Evolutionary conservation across 2,797 vertebrate species (phyloP).

Genomic region (Cyclopterus lumpus): DNA sequence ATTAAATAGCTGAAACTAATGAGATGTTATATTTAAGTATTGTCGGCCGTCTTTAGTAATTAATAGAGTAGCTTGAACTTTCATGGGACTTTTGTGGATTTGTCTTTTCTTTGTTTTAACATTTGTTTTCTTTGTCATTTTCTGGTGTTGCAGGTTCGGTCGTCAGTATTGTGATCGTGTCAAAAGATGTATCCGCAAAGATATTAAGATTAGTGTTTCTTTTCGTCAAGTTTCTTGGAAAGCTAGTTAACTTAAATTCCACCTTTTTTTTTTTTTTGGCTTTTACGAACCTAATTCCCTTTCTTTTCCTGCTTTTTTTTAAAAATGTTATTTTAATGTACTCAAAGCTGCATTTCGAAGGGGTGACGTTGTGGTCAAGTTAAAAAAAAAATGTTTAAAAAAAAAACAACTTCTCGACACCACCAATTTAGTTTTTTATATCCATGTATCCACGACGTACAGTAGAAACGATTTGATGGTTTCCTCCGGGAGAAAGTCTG

Average conservation of each 20-base stretch:
- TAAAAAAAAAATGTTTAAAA: neutral
- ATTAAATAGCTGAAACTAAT: slow-evolving; percentile 29
- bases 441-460: slow-evolving; percentile 21
- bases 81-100: slow-evolving; percentile 31
- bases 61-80: slow-evolving; percentile 38
- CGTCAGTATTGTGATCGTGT: slow-evolving; percentile 19
- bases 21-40: slow-evolving; percentile 55
- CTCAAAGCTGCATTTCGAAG: slow-evolving; percentile 27
- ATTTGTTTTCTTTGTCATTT: slow-evolving; percentile 26
- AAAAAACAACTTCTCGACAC: slow-evolving; percentile 35
- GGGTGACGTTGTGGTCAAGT: slow-evolving; percentile 28
- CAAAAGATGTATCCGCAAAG: slow-evolving; percentile 21
- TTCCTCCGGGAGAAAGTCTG: slow-evolving; percentile 1
- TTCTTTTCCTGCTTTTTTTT: neutral
- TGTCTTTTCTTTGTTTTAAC: slow-evolving; percentile 8
- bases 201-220: neutral
- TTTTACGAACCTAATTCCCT: slow-evolving; percentile 27
- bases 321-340: neutral
- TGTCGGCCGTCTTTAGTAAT: slow-evolving; percentile 36
- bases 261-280: too few species aligned
- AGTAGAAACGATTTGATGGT: neutral
- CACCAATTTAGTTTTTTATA: slow-evolving; percentile 57
- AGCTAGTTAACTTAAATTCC: slow-evolving; percentile 26
- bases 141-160: slow-evolving; percentile 31
- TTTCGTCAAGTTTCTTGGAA: slow-evolving; percentile 5